These are phyloP conservation scores for Cataglyphis albicans DNA, from an alignment of 2,888 invertebrate genomes.

Conservation along the genomic window DNA sequence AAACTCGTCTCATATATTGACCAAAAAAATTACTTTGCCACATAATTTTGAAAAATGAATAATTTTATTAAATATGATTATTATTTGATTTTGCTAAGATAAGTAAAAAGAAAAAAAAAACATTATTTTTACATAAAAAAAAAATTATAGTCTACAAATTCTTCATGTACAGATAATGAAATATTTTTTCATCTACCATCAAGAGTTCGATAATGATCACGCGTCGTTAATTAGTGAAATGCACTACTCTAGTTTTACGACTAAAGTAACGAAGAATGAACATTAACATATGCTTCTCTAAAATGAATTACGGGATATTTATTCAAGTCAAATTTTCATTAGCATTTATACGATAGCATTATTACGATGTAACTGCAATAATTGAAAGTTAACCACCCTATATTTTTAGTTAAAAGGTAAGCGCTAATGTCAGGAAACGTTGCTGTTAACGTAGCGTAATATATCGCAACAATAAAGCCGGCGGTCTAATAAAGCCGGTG, in stretches of 20 bases:
- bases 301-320: not conserved
- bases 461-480: constrained; percentile 22
- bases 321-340: not conserved
- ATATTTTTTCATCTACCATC: too few species aligned
- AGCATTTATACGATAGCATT: not conserved
- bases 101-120: not conserved
- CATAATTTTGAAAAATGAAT: not conserved
- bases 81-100: not conserved
- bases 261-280: not conserved
- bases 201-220: not conserved
- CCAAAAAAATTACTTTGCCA: not conserved
- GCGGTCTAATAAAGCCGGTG: constrained; percentile 40
- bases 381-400: constrained; percentile 11
- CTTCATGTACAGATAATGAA: not conserved
- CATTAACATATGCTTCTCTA: not conserved
- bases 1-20: not conserved
- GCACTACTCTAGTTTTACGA: not conserved
- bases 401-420: constrained; percentile 16
- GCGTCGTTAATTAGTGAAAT: not conserved
- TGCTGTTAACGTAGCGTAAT: constrained; percentile 36
- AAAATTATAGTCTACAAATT: not conserved
- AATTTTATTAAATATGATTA: not conserved
- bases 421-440: constrained; percentile 20
- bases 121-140: not conserved
- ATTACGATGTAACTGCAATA: not conserved